Conservation (phyloP, 2,797 vertebrate genomes). For the Phalanger gymnotis region DNA sequence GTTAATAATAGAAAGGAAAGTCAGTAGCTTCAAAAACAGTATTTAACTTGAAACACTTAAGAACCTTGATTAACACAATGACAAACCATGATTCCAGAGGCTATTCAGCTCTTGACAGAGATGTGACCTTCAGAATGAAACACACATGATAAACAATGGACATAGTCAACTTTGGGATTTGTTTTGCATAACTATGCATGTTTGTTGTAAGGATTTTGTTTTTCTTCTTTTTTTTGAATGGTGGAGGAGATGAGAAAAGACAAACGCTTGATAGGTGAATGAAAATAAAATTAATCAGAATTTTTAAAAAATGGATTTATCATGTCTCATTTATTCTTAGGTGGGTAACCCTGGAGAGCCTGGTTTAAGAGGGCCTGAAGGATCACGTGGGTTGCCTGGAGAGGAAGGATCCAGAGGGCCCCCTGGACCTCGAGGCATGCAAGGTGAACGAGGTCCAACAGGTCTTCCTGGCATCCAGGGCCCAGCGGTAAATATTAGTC, state of each 20-base stretch:
- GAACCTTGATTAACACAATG: neutral
- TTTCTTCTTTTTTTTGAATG: neutral
- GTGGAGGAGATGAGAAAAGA: neutral
- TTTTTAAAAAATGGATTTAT: neutral
- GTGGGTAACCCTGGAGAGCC: conserved; percentile 92
- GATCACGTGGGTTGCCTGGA: conserved; percentile 93
- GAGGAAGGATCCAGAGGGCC: conserved; percentile 92
- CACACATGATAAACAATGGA: neutral
- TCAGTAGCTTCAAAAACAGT: neutral
- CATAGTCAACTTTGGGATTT: neutral
- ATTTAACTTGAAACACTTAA: neutral
- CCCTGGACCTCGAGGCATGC: conserved; percentile 94
- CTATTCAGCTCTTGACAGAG: neutral
- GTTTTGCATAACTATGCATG: neutral
- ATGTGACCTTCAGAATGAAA: neutral
- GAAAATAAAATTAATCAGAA: neutral
- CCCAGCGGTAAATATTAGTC: conserved; percentile 89
- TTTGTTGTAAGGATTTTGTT: neutral
- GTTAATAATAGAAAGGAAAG: neutral
- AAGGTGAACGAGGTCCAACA: conserved; percentile 93
- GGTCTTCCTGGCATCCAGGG: conserved; percentile 95
- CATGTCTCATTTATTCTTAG: conserved; percentile 78
- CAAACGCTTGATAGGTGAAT: neutral
- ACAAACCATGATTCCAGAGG: neutral
- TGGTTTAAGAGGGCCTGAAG: conserved; percentile 93